Evolutionary conservation across 2,797 vertebrate species (phyloP).

Genomic region (Bradypodion pumilum): DNA sequence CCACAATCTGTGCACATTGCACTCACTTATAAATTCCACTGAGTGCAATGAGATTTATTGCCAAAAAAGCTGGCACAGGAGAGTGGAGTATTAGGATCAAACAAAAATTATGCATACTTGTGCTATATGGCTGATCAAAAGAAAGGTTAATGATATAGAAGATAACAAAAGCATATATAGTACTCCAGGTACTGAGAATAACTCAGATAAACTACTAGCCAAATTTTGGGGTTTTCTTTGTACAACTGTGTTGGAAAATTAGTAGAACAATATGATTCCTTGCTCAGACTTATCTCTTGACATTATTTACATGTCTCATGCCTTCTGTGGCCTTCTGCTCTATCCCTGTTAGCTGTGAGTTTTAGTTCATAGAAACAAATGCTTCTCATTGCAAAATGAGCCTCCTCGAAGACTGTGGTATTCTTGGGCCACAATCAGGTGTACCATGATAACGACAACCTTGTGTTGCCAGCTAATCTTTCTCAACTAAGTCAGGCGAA

Average conservation of each 20-base stretch:
- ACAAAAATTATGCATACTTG: neutral
- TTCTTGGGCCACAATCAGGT: too few species aligned
- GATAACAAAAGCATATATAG: neutral
- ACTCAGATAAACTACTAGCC: conserved; percentile 7
- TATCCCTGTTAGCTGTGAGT: too few species aligned
- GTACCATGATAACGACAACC: too few species aligned
- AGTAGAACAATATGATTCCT: neutral
- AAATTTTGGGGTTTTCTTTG: neutral
- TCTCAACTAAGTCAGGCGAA: too few species aligned
- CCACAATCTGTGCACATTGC: neutral
- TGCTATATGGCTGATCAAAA: conserved; percentile 3
- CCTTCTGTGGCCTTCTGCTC: too few species aligned
- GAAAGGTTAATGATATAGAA: neutral
- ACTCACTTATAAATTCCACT: neutral
- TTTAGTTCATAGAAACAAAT: neutral
- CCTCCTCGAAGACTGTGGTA: too few species aligned
- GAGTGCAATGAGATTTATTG: neutral
- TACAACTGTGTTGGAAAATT: conserved; percentile 18
- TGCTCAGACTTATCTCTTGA: neutral
- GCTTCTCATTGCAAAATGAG: neutral
- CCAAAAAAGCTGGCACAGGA: neutral
- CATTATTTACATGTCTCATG: neutral
- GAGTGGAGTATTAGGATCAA: neutral
- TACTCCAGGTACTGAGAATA: conserved; percentile 6
- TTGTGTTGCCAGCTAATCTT: too few species aligned